These are phyloP conservation scores for Dendrocopos noguchii DNA, from an alignment of 2,113 vertebrate species.

Conservation along the genomic window DNA sequence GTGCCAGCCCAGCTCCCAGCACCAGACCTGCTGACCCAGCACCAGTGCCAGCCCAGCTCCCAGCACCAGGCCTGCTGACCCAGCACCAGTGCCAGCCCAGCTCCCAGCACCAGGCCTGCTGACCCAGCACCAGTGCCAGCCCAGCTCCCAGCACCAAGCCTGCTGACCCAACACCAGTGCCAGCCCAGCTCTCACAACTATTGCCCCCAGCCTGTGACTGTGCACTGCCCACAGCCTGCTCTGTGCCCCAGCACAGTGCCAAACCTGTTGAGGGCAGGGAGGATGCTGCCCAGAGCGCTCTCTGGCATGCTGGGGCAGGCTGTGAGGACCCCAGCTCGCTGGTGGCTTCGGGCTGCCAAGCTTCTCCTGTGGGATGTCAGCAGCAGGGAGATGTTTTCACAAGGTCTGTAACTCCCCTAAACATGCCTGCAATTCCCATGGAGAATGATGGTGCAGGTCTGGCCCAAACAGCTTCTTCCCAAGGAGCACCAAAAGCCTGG, in stretches of 20 bases:
- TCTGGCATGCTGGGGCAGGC: background rate
- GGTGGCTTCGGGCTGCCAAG: background rate
- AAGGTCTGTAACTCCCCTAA: background rate
- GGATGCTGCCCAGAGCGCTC: background rate
- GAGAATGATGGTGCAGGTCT: background rate
- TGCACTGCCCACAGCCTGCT: background rate
- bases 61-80: too few species aligned
- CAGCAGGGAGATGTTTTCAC: background rate
- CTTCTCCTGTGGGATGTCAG: background rate
- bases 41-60: fast-evolving
- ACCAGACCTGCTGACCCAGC: too few species aligned
- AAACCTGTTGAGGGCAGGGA: background rate
- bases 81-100: too few species aligned
- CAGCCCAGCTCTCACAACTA: background rate
- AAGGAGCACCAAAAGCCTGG: background rate
- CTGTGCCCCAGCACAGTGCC: background rate
- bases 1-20: background rate
- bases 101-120: background rate
- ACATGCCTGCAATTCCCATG: conserved; percentile 17
- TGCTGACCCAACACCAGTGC: background rate
- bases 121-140: fast-evolving
- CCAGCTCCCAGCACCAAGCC: background rate
- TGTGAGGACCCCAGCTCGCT: background rate
- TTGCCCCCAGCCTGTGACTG: background rate
- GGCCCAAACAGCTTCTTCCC: background rate